Evolutionary conservation across 2,888 invertebrate genomes (phyloP), one percentile per base, ranked within the genome.

Genomic region (Blastobasis adustella): DNA sequence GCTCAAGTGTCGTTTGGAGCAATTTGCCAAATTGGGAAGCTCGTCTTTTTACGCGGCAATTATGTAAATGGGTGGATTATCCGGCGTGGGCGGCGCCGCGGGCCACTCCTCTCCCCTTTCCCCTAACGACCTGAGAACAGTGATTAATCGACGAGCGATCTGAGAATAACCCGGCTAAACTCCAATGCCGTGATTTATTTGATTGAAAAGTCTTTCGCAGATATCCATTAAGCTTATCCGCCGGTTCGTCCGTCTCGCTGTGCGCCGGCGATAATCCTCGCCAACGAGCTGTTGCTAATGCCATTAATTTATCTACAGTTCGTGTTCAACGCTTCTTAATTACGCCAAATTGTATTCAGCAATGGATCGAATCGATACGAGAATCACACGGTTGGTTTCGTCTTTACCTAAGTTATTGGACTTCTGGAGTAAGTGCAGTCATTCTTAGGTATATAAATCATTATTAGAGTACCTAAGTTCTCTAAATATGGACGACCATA

Each of bases 61-160:
- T 89, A 89, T 89, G 88, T 87, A 89, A 89, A 89, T 89, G 86
- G 87, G 74, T 75, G 84, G 88, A 89, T 89, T 88, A 88, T 83
- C 82, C 77, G 70, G 70, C 73, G 80, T 80, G 80, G 85, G 86
- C 82, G 85, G 82, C 67, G 78, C 80, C 73, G 70, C 64, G 75
- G 71, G 80, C 79, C 81, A 79, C 82, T 73, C 83, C 81, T 79
- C 73, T 74, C 80, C 77, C 81, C 82, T 80, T 79, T 77, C 78
- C 69, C 65, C 74, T 80, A 79, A 82, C 74, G 79, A 83, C 76
- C 78, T 76, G 73, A 65, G 76, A 76, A 75, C 78, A 66, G 85
- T 86, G 85, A 87, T 86, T 87, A 86, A 87, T 86, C 77, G 77
- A 70, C 70, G 61, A 70, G 69, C 66, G 68, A 66, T 68, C 61